Evolutionary conservation across 2,113 vertebrate genomes (phyloP).

Genomic region (Andinoacara biseriatus): DNA sequence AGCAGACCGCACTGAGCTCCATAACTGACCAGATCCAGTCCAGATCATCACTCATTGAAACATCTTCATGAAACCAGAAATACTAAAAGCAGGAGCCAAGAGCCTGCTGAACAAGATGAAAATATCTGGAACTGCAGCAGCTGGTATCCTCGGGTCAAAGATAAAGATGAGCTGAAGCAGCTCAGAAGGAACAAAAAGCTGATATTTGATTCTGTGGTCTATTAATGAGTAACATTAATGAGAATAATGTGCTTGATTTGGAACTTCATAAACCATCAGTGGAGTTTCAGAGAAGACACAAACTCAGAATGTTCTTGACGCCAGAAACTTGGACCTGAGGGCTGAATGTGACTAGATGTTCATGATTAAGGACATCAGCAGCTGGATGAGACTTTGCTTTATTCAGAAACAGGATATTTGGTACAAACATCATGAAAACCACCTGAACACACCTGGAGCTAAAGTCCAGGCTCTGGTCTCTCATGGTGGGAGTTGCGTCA

Average conservation of each 20-base stretch:
- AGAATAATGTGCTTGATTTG: not conserved
- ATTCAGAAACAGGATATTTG: conserved; percentile 55
- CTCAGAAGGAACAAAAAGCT: not conserved
- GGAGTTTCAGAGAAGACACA: not conserved
- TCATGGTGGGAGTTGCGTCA: not conserved
- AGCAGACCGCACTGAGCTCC: not conserved
- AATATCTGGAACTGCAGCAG: too few relatives aligned
- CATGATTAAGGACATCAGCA: conserved; percentile 24
- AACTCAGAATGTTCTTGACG: not conserved
- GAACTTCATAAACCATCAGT: not conserved
- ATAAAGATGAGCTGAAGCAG: not conserved
- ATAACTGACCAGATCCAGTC: not conserved
- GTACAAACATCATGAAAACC: conserved; percentile 41
- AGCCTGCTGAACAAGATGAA: not conserved
- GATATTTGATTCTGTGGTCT: not conserved
- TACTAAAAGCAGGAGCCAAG: not conserved
- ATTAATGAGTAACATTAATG: accelerated
- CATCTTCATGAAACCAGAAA: not conserved
- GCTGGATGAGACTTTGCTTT: conserved; percentile 52
- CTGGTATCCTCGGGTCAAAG: too few relatives aligned
- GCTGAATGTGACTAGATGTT: conserved; percentile 15
- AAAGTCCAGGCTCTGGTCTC: not conserved
- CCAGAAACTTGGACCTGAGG: not conserved
- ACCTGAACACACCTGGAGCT: not conserved
- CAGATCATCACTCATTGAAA: not conserved